Evolutionary conservation across 2,888 invertebrate genomes (phyloP), one percentile per base, ranked within the genome.

Genomic region (Luperina nickerlii): DNA sequence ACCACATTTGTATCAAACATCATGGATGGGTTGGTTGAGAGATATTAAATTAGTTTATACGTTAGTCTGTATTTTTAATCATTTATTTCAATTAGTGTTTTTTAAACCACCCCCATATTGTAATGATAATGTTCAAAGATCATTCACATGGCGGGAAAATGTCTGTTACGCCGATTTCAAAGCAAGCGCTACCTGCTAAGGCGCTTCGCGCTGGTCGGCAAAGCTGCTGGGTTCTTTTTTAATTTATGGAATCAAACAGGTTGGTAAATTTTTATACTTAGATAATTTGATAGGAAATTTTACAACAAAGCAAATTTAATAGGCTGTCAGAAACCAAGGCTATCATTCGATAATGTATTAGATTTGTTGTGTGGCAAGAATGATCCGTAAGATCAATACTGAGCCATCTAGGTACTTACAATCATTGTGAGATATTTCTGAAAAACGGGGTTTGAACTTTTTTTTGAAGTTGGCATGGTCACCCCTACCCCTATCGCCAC

Each of bases 61-160:
- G 45, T 65, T 45, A 65, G 42, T 65, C 65, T 76, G 65, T 76
- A 54, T 76, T 45, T 54, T 71, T n/a, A 38, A 38, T 71, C 3
- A 48, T 51, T 48, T 15, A 32, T 32, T 24, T 8, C 24, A 27
- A 48, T 57, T 24, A 24, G 38, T 42, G 0, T 9, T 7, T 27
- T 74, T n/a, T n/a, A 0, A 32, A 45, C n/a, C 57, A 24, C 66
- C 5, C 54, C 54, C 20, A 57, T 8, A 24, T 24, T 20, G 38
- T 18, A 70, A 45, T 71, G 7, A 27, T 27, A 42, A 24, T 32
- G 4, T 70, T 24, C 42, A 24, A 57, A 42, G 4, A 57, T 45
- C n/a, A n/a, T 45, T 32, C 11, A 71, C 24, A 51, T 45, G 18
- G 24, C 6, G 4, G 24, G 7, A n/a, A 13, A 20, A 71, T 54